phyloP scores from a whole-genome alignment of 92 coral and sea anemone species.

The Zoanthus sansibaricus region DNA sequence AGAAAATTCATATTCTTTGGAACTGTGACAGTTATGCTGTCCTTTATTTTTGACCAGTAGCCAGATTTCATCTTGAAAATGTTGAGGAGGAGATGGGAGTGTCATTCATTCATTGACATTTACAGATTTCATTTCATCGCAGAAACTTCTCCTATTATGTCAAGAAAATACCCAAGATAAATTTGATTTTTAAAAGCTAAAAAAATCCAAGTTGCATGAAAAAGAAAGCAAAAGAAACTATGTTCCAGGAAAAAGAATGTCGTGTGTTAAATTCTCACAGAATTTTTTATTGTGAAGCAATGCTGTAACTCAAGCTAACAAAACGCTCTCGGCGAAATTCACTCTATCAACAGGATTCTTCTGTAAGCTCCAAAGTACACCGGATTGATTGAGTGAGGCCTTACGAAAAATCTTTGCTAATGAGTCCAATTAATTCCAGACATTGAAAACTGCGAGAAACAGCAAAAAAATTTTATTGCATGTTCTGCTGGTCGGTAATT shows the following conservation, averaged over 20 bases:
- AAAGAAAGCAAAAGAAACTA: not conserved
- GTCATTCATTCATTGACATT: not conserved
- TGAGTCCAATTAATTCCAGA: conserved; percentile 9
- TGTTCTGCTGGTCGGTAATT: not conserved
- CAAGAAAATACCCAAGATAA: not conserved
- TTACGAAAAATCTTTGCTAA: not conserved
- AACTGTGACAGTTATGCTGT: too few relatives aligned
- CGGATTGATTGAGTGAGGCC: conserved; percentile 8
- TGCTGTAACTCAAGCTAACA: not conserved
- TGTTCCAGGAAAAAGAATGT: not conserved
- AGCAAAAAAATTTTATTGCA: not conserved
- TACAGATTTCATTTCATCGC: not conserved
- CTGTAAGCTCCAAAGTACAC: conserved; percentile 10
- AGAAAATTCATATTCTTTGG: too few relatives aligned
- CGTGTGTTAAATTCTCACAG: not conserved
- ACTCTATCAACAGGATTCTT: not conserved
- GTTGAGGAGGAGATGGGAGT: not conserved
- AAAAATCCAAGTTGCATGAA: not conserved
- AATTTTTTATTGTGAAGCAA: not conserved
- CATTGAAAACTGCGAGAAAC: not conserved
- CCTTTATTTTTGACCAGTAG: too few relatives aligned
- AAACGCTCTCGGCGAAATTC: not conserved
- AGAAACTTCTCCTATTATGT: not conserved
- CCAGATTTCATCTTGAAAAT: too few relatives aligned
- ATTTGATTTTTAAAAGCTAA: not conserved